Base-by-base conservation (phyloP, 2,113 vertebrate genomes). In the Pycnonotus jocosus region DNA sequence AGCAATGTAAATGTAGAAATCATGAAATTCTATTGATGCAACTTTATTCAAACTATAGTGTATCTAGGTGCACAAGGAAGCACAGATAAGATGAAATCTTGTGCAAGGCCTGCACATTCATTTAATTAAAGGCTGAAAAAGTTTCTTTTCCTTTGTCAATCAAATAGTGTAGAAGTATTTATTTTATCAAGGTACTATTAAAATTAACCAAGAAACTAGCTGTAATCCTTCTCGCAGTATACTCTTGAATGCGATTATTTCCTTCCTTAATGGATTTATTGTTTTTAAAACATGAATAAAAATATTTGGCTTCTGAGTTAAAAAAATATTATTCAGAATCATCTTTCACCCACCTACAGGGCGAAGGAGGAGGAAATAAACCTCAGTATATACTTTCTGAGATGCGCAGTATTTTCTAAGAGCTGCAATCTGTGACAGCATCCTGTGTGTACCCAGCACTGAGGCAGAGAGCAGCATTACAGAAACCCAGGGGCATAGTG, bases 341-440 rank as follows among this genome's bases (percentile, higher is more conserved):
- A 12, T 31, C 25, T 60, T 72, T 83, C 18, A 56, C 11, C 4
- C 6, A 19, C 12, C 17, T 51, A 1, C 33, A 56, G 51, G 12
- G 22, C 24, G 9, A 22, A 68, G 20, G 12, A 11, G 11, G 28
- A 68, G 33, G 17, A 89, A 68, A 48, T 37, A 82, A 87, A 72
- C 23, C 2, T 1, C 27, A 38, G 9, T 35, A 25, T 10, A 23
- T 66, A 30, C 4, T n/a, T 47, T 42, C 19, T 47, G 42, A 73
- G 56, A 18, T 13, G 5, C 9, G 11, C 12, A 38, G 16, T 25
- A 22, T 4, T 2, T 54, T 27, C 58, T 38, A 40, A 54, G 45
- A 58, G 20, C 48, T 58, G 18, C 2, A 3, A 6, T 53, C 18
- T 0, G 0, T 15, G 14, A 21, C 20, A 28, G 8, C 40, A 53